Percentiles rank a stretch among this genome's conserved stretches.
These are phyloP conservation scores for Neoascia interrupta DNA, from an alignment of 2,888 invertebrate genomes.

Conservation along the genomic window DNA sequence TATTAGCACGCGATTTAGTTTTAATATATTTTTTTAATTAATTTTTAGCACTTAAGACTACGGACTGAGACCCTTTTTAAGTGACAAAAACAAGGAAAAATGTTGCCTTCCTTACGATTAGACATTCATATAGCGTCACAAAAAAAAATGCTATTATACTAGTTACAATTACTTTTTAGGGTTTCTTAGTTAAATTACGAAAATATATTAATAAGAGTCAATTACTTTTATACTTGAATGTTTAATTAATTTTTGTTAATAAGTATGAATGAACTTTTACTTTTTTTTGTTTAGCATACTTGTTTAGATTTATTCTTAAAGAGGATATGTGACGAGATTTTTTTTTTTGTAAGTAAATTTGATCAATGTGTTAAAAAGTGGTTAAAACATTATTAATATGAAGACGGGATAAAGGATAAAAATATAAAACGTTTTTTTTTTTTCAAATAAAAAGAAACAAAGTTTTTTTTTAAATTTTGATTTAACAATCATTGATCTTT, in stretches of 20 bases:
- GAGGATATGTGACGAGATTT: conserved; percentile 15
- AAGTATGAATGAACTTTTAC: conserved; percentile 49
- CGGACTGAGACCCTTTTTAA: background rate
- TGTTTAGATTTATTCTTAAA: conserved; percentile 4
- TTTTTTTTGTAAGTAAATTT: conserved; percentile 26
- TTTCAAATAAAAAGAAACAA: conserved; percentile 31
- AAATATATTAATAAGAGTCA: too few species aligned
- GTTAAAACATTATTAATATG: conserved; percentile 25
- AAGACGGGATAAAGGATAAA: conserved; percentile 24
- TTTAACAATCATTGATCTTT: conserved; percentile 69
- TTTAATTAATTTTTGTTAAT: conserved; percentile 58
- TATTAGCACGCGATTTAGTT: conserved; percentile 33
- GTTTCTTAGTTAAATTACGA: too few species aligned
- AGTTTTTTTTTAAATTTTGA: conserved; percentile 60
- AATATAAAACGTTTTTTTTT: conserved; percentile 34
- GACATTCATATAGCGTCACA: conserved; percentile 14
- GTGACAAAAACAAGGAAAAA: background rate
- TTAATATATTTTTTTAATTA: conserved; percentile 16
- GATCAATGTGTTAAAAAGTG: conserved; percentile 32
- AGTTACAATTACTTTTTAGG: conserved; percentile 20
- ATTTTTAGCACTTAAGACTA: conserved; percentile 16
- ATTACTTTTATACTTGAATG: too few species aligned
- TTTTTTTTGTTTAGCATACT: background rate
- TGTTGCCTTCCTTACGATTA: background rate
- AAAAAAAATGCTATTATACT: background rate